phyloP scores from a whole-genome alignment of 2,113 vertebrate genomes.

The Burhinus bistriatus region DNA sequence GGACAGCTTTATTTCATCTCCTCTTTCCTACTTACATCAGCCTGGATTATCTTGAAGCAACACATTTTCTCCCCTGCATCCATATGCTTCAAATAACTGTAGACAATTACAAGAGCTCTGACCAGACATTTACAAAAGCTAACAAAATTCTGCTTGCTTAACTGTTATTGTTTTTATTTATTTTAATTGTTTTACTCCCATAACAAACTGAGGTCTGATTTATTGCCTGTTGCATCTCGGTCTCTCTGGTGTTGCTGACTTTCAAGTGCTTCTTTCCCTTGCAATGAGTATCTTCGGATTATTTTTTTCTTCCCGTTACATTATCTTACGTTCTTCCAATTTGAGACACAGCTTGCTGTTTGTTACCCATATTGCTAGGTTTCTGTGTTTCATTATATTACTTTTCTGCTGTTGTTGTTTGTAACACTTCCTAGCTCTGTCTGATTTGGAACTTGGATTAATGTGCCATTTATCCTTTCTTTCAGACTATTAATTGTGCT shows the following conservation, averaged over 20 bases:
- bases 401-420: not conserved
- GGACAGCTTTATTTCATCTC: not conserved
- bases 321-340: not conserved
- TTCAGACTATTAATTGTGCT: not conserved
- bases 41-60: not conserved
- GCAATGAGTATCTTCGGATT: not conserved
- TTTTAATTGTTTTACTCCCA: not conserved
- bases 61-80: not conserved
- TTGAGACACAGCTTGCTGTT: not conserved
- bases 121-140: not conserved
- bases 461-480: not conserved
- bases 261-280: not conserved
- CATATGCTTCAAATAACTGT: not conserved
- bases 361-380: not conserved
- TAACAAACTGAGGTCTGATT: not conserved
- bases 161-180: not conserved
- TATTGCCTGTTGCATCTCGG: not conserved
- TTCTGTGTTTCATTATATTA: not conserved
- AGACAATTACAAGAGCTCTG: not conserved
- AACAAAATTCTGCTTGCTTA: not conserved
- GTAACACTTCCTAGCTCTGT: not conserved
- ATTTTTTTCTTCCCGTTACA: not conserved
- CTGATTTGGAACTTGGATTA: not conserved
- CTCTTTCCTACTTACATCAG: not conserved
- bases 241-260: not conserved